Evolutionary conservation across 2,113 vertebrate species (phyloP), one percentile per base, ranked within the genome.

Genomic region (Reinhardtius hippoglossoides): DNA sequence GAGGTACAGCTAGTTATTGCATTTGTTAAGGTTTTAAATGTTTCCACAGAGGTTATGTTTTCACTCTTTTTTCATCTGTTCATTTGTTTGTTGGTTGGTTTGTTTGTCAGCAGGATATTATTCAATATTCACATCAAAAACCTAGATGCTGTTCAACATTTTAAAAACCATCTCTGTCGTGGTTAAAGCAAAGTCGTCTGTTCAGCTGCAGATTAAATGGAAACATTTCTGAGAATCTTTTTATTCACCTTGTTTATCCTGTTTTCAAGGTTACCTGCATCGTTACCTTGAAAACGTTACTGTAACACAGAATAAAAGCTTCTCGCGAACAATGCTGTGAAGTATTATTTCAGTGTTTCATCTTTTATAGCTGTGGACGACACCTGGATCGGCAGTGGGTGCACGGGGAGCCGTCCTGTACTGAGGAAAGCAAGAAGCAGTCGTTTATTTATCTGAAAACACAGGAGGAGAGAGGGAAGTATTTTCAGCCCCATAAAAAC

Each of bases 181-280:
- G 27, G 27, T 44, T 52, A 35, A 35, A 35, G 35, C 35, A 9
- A 35, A 8, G 8, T 9, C 54, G 46, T 57, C 62, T 24, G 7
- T 54, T 1, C 18, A 75, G 48, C 48, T 44, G 55, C 61, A 65
- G 75, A 86, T 56, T 75, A 76, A 62, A 72, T 27, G 4, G n/a
- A 23, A 14, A 5, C 7, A 1, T 71, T 73, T 76, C 64, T 55
- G 10, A 80, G 56, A 71, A 52, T 55, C 40, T 57, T 77, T 76
- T 74, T 26, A 74, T 75, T 81, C 69, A 35, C 52, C 46, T 18
- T 60, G 52, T 3, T 23, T 13, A 13, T 69, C 12, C 26, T 78
- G 48, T 40, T 69, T 74, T 86, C 71, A 89, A 86, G 84, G 87
- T 88, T 74, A 71, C 64, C 46, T 20, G 23, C 16, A 14, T 71